Percentiles rank a stretch among this genome's conserved stretches.
These are phyloP conservation scores for Cossypha niveicapilla DNA, from an alignment of 2,797 vertebrate species.

Conservation along the genomic window DNA sequence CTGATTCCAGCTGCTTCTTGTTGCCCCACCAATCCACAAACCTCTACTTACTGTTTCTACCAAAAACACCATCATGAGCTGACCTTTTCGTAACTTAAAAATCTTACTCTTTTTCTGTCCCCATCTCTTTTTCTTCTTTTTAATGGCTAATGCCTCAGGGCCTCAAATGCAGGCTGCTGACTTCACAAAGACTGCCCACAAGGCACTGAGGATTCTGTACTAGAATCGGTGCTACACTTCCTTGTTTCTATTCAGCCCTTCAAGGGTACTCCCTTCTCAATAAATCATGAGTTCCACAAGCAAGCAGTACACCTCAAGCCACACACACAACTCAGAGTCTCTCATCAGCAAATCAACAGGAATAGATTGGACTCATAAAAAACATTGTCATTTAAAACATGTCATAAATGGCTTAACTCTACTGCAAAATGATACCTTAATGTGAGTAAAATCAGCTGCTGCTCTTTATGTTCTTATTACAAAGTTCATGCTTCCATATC, in stretches of 20 bases:
- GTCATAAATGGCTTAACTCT: neutral
- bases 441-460: neutral
- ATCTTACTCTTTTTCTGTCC: neutral
- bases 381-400: neutral
- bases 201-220: neutral
- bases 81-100: neutral
- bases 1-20: neutral
- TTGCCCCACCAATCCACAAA: neutral
- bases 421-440: neutral
- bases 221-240: neutral
- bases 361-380: neutral
- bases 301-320: neutral
- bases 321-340: fast-evolving
- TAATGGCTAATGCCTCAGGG: neutral
- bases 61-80: neutral
- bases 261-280: neutral
- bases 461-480: neutral
- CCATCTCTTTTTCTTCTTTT: fast-evolving
- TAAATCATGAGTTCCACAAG: neutral
- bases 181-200: neutral
- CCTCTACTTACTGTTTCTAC: neutral
- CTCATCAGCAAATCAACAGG: neutral
- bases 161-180: neutral
- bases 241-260: neutral
- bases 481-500: neutral